Evolutionary conservation across 2,888 invertebrate species (phyloP).

Genomic region (Bedellia somnulentella): DNA sequence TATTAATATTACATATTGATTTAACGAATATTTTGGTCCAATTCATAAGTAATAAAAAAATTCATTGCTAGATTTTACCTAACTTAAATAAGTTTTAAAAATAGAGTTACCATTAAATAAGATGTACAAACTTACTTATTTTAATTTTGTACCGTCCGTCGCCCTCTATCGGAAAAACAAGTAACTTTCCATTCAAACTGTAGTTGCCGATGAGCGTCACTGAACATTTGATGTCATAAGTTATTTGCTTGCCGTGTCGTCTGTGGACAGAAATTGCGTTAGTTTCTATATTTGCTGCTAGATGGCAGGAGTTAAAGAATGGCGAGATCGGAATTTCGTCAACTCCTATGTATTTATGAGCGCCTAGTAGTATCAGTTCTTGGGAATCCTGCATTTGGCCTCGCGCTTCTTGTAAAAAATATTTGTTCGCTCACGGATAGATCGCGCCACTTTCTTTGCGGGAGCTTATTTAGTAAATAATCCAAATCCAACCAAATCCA

Average conservation of each 20-base stretch:
- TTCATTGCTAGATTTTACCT: too few species aligned
- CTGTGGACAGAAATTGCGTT: slow-evolving; percentile 17
- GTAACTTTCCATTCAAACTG: slow-evolving; percentile 29
- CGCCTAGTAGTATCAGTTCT: neutral
- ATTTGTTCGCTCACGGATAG: too few species aligned
- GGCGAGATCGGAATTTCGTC: too few species aligned
- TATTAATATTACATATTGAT: too few species aligned
- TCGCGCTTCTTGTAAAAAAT: too few species aligned
- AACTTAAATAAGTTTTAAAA: too few species aligned
- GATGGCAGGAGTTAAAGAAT: neutral
- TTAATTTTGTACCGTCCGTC: slow-evolving; percentile 35
- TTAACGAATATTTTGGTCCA: too few species aligned
- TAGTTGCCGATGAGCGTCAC: slow-evolving; percentile 34
- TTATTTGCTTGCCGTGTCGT: slow-evolving; percentile 15
- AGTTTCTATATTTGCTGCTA: neutral
- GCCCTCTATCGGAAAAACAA: slow-evolving; percentile 34
- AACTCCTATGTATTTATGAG: neutral
- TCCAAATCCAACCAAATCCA: too few species aligned
- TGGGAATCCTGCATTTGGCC: slow-evolving; percentile 1
- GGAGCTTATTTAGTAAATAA: too few species aligned
- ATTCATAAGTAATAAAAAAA: too few species aligned
- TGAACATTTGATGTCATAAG: slow-evolving; percentile 31
- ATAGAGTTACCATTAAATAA: too few species aligned
- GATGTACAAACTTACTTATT: slow-evolving; percentile 39
- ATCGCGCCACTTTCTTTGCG: too few species aligned